Evolutionary conservation across 2,888 invertebrate species (phyloP).

Genomic region (Standfussiana lucernea): DNA sequence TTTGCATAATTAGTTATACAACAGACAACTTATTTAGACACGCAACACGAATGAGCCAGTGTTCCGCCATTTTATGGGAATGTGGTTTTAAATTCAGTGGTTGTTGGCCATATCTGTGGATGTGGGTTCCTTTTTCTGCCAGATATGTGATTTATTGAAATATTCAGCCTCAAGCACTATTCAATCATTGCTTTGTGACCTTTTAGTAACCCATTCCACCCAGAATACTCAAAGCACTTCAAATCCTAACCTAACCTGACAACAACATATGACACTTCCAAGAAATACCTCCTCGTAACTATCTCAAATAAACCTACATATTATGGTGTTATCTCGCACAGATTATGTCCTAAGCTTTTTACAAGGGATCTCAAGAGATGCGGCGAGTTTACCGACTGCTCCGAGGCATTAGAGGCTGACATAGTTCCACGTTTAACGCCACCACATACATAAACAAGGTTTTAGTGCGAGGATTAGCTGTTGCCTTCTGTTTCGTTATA

Average conservation of each 20-base stretch:
- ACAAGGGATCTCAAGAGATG: conserved; percentile 63
- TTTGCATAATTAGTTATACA: conserved; percentile 67
- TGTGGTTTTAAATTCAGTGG: conserved; percentile 30
- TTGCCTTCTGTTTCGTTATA: conserved; percentile 40
- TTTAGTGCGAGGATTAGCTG: conserved; percentile 48
- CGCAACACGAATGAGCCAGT: conserved; percentile 47
- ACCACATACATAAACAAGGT: conserved; percentile 52
- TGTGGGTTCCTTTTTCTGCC: background rate
- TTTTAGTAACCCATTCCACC: background rate
- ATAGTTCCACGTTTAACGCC: conserved; percentile 39
- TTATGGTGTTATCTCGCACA: conserved; percentile 54
- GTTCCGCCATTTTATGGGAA: conserved; percentile 41
- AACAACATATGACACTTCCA: conserved; percentile 13
- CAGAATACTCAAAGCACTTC: background rate
- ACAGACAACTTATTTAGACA: conserved; percentile 58
- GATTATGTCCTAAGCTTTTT: conserved; percentile 65
- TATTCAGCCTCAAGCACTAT: background rate
- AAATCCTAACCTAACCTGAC: conserved; percentile 9
- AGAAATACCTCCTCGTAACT: conserved; percentile 13
- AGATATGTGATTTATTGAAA: conserved; percentile 6
- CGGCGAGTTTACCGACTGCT: conserved; percentile 49
- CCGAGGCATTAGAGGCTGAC: conserved; percentile 49
- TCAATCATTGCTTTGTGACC: background rate
- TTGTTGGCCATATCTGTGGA: conserved; percentile 13
- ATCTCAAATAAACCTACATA: conserved; percentile 9